Evolutionary conservation across 1,140 invertebrate species (phyloP).

Genomic region (Lerema accius): DNA sequence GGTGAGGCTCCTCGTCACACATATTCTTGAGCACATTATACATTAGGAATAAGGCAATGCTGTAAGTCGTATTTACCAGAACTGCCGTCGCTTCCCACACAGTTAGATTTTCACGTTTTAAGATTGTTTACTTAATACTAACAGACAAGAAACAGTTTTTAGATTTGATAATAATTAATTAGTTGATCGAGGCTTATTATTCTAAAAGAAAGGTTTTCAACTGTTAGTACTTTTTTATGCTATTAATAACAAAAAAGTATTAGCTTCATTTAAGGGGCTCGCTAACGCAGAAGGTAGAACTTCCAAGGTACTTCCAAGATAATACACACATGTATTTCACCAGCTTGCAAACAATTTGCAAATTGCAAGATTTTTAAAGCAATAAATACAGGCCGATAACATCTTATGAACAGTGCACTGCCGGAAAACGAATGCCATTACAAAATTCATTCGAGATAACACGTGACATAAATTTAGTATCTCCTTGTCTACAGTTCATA

Average conservation of each 20-base stretch:
- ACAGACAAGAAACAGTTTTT: too few relatives aligned
- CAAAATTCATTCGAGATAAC: constrained; percentile 73
- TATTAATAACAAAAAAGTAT: too few relatives aligned
- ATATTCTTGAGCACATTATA: constrained; percentile 30
- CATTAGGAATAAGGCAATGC: constrained; percentile 13
- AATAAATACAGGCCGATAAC: constrained; percentile 29
- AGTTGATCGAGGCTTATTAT: too few relatives aligned
- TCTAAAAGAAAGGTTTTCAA: too few relatives aligned
- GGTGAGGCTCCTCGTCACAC: constrained; percentile 27
- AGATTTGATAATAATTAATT: too few relatives aligned
- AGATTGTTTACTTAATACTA: too few relatives aligned
- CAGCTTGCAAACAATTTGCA: not conserved
- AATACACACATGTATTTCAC: not conserved
- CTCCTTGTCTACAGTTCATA: constrained; percentile 66
- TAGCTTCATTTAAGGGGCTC: too few relatives aligned
- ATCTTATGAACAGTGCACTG: constrained; percentile 40
- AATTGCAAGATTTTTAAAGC: constrained; percentile 9
- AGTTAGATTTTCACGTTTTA: not conserved
- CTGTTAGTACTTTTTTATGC: too few relatives aligned
- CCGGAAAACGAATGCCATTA: constrained; percentile 69
- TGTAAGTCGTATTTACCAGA: constrained; percentile 14
- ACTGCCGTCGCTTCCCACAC: constrained; percentile 20
- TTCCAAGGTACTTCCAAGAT: not conserved
- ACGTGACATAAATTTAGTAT: constrained; percentile 75
- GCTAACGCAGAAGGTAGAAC: not conserved